Percentiles rank a stretch among this genome's conserved stretches.
These are phyloP conservation scores for Sternotherus odoratus DNA, from an alignment of 2,797 vertebrate genomes.

Conservation along the genomic window DNA sequence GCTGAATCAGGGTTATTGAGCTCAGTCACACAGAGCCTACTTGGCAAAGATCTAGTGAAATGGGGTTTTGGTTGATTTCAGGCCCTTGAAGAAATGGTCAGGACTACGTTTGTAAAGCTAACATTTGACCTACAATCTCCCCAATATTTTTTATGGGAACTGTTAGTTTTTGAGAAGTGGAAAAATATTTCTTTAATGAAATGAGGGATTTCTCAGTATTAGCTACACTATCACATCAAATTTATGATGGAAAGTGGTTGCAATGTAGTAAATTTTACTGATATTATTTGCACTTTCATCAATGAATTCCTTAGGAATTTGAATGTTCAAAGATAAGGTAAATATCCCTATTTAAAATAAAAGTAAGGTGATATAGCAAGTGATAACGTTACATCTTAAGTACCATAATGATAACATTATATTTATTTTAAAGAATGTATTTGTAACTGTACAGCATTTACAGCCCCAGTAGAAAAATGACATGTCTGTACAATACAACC, in stretches of 20 bases:
- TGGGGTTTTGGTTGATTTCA: neutral
- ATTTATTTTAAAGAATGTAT: neutral
- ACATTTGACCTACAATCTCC: neutral
- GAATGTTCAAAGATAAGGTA: neutral
- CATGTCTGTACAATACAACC: neutral
- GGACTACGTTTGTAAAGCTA: rapidly evolving
- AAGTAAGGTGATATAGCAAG: neutral
- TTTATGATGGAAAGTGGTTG: neutral
- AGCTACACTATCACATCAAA: neutral
- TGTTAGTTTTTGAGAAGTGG: neutral
- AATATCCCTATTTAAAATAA: neutral
- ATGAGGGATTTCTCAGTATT: neutral
- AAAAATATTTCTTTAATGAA: neutral
- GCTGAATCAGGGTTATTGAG: neutral
- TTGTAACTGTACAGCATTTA: neutral
- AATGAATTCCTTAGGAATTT: neutral
- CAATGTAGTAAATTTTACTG: neutral
- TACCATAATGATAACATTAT: neutral
- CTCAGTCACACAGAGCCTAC: neutral
- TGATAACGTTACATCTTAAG: neutral
- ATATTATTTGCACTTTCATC: neutral
- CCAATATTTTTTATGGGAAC: neutral
- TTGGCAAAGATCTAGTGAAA: neutral
- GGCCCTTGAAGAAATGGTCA: neutral
- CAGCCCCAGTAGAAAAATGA: neutral